A percentile compares a stretch with the other conserved stretches of the same genome.
These are phyloP conservation scores for Limenitis arthemis DNA, from an alignment of 2,888 invertebrate species.

Conservation along the genomic window DNA sequence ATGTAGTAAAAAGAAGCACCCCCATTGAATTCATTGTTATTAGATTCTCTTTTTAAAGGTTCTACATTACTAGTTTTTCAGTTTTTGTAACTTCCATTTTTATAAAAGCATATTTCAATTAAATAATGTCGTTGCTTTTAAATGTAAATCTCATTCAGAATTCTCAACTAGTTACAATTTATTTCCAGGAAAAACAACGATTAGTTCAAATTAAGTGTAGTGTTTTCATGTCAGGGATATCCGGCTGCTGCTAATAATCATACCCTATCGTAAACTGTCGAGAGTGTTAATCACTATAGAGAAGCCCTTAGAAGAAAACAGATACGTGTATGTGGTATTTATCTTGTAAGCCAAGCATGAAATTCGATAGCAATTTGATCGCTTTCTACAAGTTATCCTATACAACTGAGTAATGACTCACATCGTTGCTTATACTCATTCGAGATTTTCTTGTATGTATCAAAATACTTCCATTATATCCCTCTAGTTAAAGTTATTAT, in stretches of 20 bases:
- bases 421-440: not conserved
- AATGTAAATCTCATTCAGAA: no score
- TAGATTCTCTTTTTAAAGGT: no score
- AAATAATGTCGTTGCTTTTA: no score
- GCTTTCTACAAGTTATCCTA: constrained; percentile 38
- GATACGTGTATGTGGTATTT: constrained; percentile 36
- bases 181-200: not conserved
- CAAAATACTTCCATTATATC: not conserved
- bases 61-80: no score
- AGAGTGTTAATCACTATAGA: constrained; percentile 4
- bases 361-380: constrained; percentile 51
- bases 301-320: constrained; percentile 37
- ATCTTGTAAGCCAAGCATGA: constrained; percentile 39
- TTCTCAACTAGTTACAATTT: not conserved
- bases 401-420: constrained; percentile 9
- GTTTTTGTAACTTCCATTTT: no score
- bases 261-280: constrained; percentile 4
- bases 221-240: not conserved
- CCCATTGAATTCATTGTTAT: no score
- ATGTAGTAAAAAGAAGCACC: no score
- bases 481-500: no score
- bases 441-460: not conserved
- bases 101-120: no score
- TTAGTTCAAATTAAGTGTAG: not conserved
- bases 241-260: constrained; percentile 1